phyloP scores from a whole-genome alignment of 2,888 invertebrate genomes.

The Globia sparganii region DNA sequence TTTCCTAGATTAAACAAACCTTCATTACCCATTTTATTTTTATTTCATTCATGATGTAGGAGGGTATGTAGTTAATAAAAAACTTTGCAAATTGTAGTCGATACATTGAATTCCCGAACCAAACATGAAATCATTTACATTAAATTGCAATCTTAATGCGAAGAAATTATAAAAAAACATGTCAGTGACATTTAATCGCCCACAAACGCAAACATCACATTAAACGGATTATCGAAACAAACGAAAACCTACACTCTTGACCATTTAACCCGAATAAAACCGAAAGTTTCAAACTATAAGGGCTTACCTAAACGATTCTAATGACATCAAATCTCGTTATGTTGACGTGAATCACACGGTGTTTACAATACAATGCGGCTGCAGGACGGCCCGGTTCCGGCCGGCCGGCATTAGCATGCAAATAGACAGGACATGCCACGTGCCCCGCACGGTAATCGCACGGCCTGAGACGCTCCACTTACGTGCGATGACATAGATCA shows the following conservation, averaged over 20 bases:
- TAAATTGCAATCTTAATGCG: conserved; percentile 2
- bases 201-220: neutral
- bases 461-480: conserved; percentile 54
- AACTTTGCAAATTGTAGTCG: neutral
- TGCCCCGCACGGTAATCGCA: conserved; percentile 57
- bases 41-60: neutral
- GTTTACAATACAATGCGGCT: conserved; percentile 64
- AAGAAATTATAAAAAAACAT: conserved; percentile 16
- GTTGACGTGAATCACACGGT: conserved; percentile 60
- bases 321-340: conserved; percentile 51
- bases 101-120: neutral
- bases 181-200: neutral
- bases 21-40: neutral
- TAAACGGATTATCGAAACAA: neutral
- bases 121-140: conserved; percentile 3
- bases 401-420: conserved; percentile 68
- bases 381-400: conserved; percentile 55
- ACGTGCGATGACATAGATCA: conserved; percentile 47
- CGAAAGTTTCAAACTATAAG: conserved; percentile 37
- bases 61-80: neutral
- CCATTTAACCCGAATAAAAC: conserved; percentile 18
- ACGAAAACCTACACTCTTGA: neutral
- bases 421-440: conserved; percentile 68
- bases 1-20: neutral
- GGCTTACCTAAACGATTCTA: conserved; percentile 37